These are phyloP conservation scores for Mylabris phalerata DNA, from an alignment of 1,140 invertebrate genomes.

Conservation along the genomic window DNA sequence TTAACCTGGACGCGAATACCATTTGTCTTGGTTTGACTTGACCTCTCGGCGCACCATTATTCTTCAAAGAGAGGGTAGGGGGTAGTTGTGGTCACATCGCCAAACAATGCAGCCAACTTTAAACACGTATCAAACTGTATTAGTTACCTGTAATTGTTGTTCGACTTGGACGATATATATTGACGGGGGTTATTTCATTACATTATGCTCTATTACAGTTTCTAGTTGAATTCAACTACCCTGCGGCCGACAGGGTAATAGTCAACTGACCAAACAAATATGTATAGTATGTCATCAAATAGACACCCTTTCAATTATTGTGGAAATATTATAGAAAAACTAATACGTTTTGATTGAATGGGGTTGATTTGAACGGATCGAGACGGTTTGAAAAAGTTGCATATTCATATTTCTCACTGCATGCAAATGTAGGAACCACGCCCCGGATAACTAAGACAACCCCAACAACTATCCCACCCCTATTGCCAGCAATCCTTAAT, in stretches of 20 bases:
- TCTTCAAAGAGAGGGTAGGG: constrained; percentile 19
- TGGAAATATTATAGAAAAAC: no score
- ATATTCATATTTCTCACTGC: background rate
- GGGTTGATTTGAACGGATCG: no score
- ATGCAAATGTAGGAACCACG: constrained; percentile 8
- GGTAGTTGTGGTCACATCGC: constrained; percentile 34
- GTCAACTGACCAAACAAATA: background rate
- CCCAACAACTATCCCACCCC: background rate
- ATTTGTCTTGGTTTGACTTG: constrained; percentile 43
- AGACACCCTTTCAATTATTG: no score
- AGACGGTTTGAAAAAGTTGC: no score
- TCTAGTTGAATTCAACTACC: constrained; percentile 33
- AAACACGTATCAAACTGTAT: constrained; percentile 40
- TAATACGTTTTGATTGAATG: no score
- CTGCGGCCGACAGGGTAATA: constrained; percentile 2
- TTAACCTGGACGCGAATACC: constrained; percentile 41
- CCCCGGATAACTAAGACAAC: constrained; percentile 1
- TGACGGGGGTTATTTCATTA: constrained; percentile 37
- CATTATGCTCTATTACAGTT: constrained; percentile 37
- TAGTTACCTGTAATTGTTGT: constrained; percentile 41
- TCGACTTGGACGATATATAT: constrained; percentile 28
- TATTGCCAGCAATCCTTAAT: constrained; percentile 1
- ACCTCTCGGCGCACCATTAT: constrained; percentile 32
- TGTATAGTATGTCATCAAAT: background rate
- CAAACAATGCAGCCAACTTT: constrained; percentile 43